phyloP scores from a whole-genome alignment of 2,113 vertebrate species.

The Pteruthius melanotis region DNA sequence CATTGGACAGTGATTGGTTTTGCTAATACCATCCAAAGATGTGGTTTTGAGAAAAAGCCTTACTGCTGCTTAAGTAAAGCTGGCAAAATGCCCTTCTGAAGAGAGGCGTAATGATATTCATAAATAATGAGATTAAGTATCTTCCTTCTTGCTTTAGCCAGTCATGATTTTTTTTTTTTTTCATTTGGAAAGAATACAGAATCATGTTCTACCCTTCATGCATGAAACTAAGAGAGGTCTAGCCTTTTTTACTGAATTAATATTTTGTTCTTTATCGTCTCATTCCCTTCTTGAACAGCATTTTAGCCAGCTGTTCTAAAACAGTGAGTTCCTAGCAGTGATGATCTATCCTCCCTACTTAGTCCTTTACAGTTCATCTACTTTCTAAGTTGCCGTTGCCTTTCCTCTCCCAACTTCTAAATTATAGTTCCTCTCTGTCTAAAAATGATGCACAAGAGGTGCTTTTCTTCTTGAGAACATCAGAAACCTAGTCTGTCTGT shows the following conservation, averaged over 20 bases:
- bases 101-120: background rate
- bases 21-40: background rate
- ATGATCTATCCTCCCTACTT: background rate
- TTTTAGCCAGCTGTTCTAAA: background rate
- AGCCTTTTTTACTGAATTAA: background rate
- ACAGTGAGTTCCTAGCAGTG: background rate
- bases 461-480: background rate
- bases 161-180: conserved; percentile 26
- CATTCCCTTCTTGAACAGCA: background rate
- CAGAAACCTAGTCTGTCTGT: background rate
- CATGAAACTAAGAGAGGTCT: background rate
- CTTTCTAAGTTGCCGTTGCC: background rate
- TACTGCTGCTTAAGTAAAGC: conserved; percentile 6
- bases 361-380: background rate
- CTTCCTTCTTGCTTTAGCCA: background rate
- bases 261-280: background rate
- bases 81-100: conserved; percentile 29
- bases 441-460: background rate
- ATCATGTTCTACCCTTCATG: background rate
- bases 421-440: background rate
- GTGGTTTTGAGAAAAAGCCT: background rate
- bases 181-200: conserved; percentile 7
- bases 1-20: background rate
- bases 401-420: background rate
- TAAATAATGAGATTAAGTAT: conserved; percentile 29